A percentile compares a stretch with the other conserved stretches of the same genome.
phyloP scores from a whole-genome alignment of 2,888 invertebrate genomes.

The Tenthredo amoena region DNA sequence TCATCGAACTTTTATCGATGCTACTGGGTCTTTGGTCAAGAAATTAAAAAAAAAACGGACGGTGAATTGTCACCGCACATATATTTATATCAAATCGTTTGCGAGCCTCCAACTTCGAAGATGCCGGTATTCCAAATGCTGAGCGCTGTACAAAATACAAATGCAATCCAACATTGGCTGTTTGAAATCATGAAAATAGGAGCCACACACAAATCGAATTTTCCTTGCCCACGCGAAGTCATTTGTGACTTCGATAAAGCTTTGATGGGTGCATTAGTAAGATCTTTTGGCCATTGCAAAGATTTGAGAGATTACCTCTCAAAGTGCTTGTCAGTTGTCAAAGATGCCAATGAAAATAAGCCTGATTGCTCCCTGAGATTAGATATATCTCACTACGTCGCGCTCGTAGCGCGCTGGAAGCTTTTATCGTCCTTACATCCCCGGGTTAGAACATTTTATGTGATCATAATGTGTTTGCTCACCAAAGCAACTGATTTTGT shows the following conservation, averaged over 20 bases:
- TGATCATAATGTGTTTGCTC: constrained; percentile 18
- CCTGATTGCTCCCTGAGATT: constrained; percentile 10
- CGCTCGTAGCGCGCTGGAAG: constrained; percentile 10
- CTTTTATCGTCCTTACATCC: not conserved
- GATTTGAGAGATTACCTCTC: not conserved
- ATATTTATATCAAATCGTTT: constrained; percentile 56
- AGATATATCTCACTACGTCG: constrained; percentile 28
- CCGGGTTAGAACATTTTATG: constrained; percentile 28
- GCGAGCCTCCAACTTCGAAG: constrained; percentile 50
- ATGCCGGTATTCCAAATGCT: constrained; percentile 59
- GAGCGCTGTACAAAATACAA: constrained; percentile 55
- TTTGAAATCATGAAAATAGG: constrained; percentile 56
- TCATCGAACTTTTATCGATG: constrained; percentile 10
- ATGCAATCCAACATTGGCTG: constrained; percentile 55
- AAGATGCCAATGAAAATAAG: not conserved
- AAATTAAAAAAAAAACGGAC: constrained; percentile 53
- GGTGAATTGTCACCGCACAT: constrained; percentile 56
- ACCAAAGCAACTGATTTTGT: constrained; percentile 19
- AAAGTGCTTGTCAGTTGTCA: not conserved
- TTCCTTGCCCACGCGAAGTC: constrained; percentile 55
- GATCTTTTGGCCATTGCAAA: constrained; percentile 51
- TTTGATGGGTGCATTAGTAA: constrained; percentile 54
- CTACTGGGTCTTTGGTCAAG: constrained; percentile 28
- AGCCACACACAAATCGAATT: constrained; percentile 48
- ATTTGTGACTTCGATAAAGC: constrained; percentile 58